Conservation (phyloP, 2,113 vertebrate genomes). For the Xenopus borealis region DNA sequence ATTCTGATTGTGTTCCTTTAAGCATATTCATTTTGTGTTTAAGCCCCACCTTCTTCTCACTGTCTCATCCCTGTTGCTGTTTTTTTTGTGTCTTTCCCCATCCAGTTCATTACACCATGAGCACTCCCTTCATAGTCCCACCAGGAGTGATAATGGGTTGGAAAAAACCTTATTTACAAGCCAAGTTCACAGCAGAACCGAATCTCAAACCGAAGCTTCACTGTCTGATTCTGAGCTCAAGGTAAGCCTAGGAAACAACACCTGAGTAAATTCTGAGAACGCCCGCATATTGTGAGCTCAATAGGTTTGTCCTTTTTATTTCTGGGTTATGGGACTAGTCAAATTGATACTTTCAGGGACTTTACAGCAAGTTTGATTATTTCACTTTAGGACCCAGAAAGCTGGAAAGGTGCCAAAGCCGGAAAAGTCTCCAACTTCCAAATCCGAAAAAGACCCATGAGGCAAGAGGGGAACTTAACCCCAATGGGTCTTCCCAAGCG, state of each 20-base stretch:
- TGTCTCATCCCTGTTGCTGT: conserved; percentile 15
- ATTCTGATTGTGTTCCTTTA: too few species aligned
- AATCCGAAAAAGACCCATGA: conserved; percentile 75
- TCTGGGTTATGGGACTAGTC: too few species aligned
- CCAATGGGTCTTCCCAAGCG: conserved; percentile 85
- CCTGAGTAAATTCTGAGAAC: too few species aligned
- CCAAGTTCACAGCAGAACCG: neutral
- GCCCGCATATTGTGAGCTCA: too few species aligned
- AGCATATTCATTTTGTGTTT: too few species aligned
- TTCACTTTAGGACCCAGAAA: neutral
- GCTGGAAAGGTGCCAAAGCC: neutral
- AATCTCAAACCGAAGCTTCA: conserved; percentile 57
- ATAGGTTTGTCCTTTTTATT: too few species aligned
- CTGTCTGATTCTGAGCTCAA: conserved; percentile 73
- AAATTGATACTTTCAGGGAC: too few species aligned
- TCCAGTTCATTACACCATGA: neutral
- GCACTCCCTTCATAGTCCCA: neutral
- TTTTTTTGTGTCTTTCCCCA: conserved; percentile 53
- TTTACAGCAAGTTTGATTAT: neutral
- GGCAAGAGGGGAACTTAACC: conserved; percentile 77
- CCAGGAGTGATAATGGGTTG: neutral
- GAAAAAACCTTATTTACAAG: neutral
- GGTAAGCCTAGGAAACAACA: conserved; percentile 60
- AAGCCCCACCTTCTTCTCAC: neutral
- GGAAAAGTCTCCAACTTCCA: conserved; percentile 82